These are phyloP conservation scores for Drusus annulatus DNA, from an alignment of 1,140 invertebrate species.

Conservation along the genomic window DNA sequence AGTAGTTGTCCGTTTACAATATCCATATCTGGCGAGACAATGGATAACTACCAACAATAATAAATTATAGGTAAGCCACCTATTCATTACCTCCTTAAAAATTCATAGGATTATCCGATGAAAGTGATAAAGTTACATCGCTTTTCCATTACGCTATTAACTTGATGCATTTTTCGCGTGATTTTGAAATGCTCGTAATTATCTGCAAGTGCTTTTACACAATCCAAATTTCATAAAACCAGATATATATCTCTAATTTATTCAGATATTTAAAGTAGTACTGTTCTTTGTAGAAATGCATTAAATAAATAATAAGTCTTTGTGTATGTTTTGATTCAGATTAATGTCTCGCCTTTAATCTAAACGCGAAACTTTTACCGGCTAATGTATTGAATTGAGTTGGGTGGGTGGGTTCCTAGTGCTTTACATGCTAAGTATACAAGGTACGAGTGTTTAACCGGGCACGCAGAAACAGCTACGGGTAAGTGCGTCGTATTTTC, in stretches of 20 bases:
- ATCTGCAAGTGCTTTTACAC: background rate
- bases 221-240: background rate
- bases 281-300: too few species aligned
- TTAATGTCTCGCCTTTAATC: background rate
- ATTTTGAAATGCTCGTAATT: background rate
- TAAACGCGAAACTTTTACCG: background rate
- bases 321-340: background rate
- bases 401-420: background rate
- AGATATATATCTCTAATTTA: background rate
- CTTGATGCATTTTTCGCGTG: slow-evolving; percentile 55
- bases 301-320: too few species aligned
- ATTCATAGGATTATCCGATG: slow-evolving; percentile 3
- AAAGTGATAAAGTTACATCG: slow-evolving; percentile 14
- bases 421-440: too few species aligned
- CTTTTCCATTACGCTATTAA: background rate
- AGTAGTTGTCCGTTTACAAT: too few species aligned
- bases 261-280: background rate
- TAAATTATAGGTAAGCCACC: too few species aligned
- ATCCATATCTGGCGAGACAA: too few species aligned
- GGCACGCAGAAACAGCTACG: background rate
- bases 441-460: too few species aligned
- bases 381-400: background rate
- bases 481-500: slow-evolving; percentile 24
- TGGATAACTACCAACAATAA: too few species aligned
- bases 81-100: background rate